Conservation (phyloP, 2,797 vertebrate species). For the Argentina silus region DNA sequence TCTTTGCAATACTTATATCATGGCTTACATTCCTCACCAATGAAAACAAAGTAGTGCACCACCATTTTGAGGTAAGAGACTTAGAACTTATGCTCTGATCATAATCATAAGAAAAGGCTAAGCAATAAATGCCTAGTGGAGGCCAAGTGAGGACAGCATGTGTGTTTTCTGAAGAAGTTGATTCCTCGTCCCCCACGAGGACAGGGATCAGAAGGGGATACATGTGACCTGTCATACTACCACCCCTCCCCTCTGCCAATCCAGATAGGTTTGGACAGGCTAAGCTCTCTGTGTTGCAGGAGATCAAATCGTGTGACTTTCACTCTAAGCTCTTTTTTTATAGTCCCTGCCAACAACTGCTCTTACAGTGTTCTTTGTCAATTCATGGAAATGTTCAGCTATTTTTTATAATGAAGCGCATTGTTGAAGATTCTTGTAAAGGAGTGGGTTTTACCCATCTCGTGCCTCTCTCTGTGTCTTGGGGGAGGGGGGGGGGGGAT, state of each 20-base stretch:
- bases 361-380: background rate
- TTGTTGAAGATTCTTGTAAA: background rate
- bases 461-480: constrained; percentile 17
- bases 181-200: background rate
- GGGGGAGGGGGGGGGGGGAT: background rate
- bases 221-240: constrained; percentile 4
- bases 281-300: background rate
- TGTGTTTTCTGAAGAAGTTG: background rate
- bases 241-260: background rate
- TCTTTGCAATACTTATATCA: too few relatives aligned
- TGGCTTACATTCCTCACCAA: too few relatives aligned
- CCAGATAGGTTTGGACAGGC: constrained; percentile 11
- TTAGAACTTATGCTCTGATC: background rate
- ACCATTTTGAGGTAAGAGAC: too few relatives aligned
- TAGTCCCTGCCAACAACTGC: constrained; percentile 30
- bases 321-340: constrained; percentile 33
- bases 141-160: background rate
- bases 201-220: background rate
- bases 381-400: constrained; percentile 26
- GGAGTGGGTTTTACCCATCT: constrained; percentile 14
- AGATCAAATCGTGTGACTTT: background rate
- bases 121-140: background rate
- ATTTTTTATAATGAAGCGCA: constrained; percentile 11
- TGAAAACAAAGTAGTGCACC: too few relatives aligned
- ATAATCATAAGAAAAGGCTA: background rate